Base-by-base conservation (phyloP, 2,888 invertebrate genomes). In the Troides aeacus region DNA sequence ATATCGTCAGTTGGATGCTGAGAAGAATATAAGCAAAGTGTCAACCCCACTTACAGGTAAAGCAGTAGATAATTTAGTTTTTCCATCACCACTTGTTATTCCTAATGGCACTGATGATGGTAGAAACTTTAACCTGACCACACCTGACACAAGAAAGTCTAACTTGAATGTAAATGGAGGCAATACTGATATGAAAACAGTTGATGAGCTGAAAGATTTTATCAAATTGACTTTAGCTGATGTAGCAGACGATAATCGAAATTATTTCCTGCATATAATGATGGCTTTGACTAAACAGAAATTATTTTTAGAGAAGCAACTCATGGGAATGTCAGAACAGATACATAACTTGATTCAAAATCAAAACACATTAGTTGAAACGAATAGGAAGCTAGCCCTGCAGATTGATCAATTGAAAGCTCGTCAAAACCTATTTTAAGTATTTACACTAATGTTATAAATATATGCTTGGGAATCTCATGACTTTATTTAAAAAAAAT, bases 281-380 rank as follows among this genome's bases (percentile, higher is more conserved):
- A 89, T 93, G 89, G 88, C 87, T 42, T 79, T 93, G 23, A 92
- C 92, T 1, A 93, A 93, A 75, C 92, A 92, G 72, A 89, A 91
- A 72, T 72, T 93, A 71, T 92, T 84, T 80, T 80, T 93, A 63
- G 92, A 93, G 72, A 92, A 92, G 70, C 88, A 92, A 70, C 75
- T 93, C 42, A 66, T 78, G 4, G 78, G 74, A 1, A 82, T 93
- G 81, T 84, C 77, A 73, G 83, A 86, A 18, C 87, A 90, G 74
- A 81, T 93, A 71, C 80, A 87, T 64, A 80, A 77, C 69, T 77
- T 92, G 71, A 78, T 84, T 59, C 84, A 87, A 65, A 89, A 86
- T 73, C 91, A 93, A 76, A 87, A 84, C 74, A 82, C 84, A 64
- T 81, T 94, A 71, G 74, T 93, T 46, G 93, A 93, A 76, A 89